Evolutionary conservation across 2,113 vertebrate species (phyloP), one percentile per base, ranked within the genome.

Genomic region (Abramis brama): DNA sequence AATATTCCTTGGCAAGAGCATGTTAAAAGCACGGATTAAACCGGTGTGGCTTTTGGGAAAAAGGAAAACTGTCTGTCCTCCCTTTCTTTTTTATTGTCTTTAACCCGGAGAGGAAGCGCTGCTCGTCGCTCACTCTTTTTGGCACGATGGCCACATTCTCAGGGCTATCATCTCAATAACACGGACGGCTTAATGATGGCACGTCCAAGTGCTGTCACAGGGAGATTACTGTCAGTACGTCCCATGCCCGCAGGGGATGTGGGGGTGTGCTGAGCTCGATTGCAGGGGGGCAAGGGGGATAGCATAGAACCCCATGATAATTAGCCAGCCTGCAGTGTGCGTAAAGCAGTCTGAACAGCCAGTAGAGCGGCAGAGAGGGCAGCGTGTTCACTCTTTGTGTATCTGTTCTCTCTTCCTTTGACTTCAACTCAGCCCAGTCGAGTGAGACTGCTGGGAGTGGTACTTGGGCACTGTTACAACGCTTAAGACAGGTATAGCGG

Each of bases 201-300:
- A 90, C 87, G 90, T 86, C 89, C 81, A 84, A 78, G 77, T 84
- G 82, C 87, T 93, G 92, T 94, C 93, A 92, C 84, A 86, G 89
- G 80, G 92, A 95, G 94, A 95, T 95, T 94, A 94, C 91, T 94
- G 94, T 94, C 94, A 94, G 89, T 90, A 91, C 92, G 91, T 94
- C 92, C 87, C 87, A 80, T 92, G 91, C 92, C 93, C 75, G 89
- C 87, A 89, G 93, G 94, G 92, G 91, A 89, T 88, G 90, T 77
- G 89, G 91, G 91, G 93, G 92, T 85, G 86, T 39, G 60, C 43
- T 47, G 70, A 68, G 86, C 88, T 86, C 76, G n/a, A 59, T 62
- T 71, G 36, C 74, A 73, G 62, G 78, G 75, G 76, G 81, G 79
- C 47, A 55, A 55, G 57, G 62, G 62, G 57, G 66, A 70, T 43